Conservation (phyloP, 1,140 invertebrate species). For the Scaptomyza montana region DNA sequence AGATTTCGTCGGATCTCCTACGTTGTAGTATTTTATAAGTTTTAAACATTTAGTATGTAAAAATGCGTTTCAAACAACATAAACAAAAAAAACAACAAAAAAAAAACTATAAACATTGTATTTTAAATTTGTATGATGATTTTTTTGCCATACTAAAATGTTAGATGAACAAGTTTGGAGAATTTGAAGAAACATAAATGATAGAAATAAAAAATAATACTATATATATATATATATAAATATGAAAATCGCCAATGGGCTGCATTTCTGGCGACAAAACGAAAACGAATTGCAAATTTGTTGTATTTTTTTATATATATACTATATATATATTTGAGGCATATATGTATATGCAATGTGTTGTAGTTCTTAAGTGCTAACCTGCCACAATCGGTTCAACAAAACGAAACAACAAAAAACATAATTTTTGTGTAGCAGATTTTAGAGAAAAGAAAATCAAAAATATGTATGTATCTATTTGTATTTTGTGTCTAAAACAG, state of each 20-base stretch:
- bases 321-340: constrained; percentile 58
- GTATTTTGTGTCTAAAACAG: constrained; percentile 73
- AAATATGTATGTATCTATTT: constrained; percentile 62
- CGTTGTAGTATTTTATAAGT: constrained; percentile 82
- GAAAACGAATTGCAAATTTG: constrained; percentile 62
- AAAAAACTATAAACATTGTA: constrained; percentile 48
- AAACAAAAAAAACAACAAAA: constrained; percentile 35
- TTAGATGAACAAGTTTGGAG: constrained; percentile 57
- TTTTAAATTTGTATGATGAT: constrained; percentile 58
- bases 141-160: constrained; percentile 73
- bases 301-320: constrained; percentile 78
- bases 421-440: constrained; percentile 72
- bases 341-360: constrained; percentile 62
- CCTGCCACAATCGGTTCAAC: constrained; percentile 58
- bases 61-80: constrained; percentile 58
- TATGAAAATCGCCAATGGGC: constrained; percentile 25
- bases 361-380: constrained; percentile 73
- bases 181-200: constrained; percentile 36
- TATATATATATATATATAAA: constrained; percentile 1
- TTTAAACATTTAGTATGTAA: constrained; percentile 73
- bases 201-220: constrained; percentile 7
- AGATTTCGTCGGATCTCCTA: constrained; percentile 80
- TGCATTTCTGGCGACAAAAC: constrained; percentile 48
- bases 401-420: constrained; percentile 32
- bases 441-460: constrained; percentile 44